These are phyloP conservation scores for Ormyrus nitidulus DNA, from an alignment of 2,888 invertebrate species.

Conservation along the genomic window DNA sequence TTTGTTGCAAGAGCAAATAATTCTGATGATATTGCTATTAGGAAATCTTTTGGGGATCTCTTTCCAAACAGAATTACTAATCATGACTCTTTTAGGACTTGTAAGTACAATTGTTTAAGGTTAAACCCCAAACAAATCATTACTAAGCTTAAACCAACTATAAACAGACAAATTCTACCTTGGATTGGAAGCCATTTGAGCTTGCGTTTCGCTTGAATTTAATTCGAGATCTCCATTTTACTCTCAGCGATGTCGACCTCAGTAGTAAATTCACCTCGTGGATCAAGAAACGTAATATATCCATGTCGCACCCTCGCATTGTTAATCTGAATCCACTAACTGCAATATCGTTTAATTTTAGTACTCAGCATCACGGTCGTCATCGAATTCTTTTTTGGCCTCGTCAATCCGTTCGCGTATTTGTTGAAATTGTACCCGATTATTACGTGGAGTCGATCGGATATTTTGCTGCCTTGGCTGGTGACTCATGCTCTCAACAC, in stretches of 20 bases:
- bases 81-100: constrained; percentile 68
- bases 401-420: constrained; percentile 63
- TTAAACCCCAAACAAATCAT: too few species aligned
- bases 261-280: constrained; percentile 25
- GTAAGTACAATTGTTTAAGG: constrained; percentile 59
- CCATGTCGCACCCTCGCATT: too few species aligned
- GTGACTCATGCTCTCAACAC: constrained; percentile 66
- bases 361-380: constrained; percentile 66
- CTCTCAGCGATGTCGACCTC: constrained; percentile 36
- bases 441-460: constrained; percentile 65
- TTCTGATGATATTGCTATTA: constrained; percentile 63
- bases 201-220: constrained; percentile 63
- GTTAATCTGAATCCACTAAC: background rate
- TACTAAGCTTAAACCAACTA: background rate
- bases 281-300: constrained; percentile 38
- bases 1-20: background rate
- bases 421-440: constrained; percentile 68
- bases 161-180: constrained; percentile 62
- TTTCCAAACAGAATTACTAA: constrained; percentile 66
- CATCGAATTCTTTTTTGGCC: constrained; percentile 64
- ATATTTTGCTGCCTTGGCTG: constrained; percentile 69
- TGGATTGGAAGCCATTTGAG: constrained; percentile 66
- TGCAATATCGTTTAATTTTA: constrained; percentile 50
- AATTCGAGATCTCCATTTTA: constrained; percentile 51
- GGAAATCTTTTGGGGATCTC: constrained; percentile 61